Conservation (phyloP, 30 jellyfish, hydroid and myxozoan species). For the Cassiopea xamachana region DNA sequence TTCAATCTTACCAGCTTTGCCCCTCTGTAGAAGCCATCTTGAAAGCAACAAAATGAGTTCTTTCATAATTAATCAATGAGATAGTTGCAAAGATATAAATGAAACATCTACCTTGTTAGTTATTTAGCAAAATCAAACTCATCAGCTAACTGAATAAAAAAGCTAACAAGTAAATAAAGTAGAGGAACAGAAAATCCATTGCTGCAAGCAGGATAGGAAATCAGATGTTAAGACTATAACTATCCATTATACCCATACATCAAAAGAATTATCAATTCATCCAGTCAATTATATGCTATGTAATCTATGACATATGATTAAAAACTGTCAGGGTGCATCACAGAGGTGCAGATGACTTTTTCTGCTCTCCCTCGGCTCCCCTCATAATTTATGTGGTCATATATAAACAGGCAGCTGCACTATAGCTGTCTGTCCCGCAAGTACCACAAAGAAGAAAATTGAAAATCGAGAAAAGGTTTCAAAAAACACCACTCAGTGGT, state of each 20-base stretch:
- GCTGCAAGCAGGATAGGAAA: too few relatives aligned
- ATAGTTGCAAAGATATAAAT: background rate
- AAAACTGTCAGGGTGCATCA: constrained; percentile 25
- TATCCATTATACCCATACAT: too few relatives aligned
- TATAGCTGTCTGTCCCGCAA: constrained; percentile 56
- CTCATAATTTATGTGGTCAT: constrained; percentile 28
- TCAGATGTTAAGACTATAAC: too few relatives aligned
- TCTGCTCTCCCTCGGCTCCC: constrained; percentile 51
- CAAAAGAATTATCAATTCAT: too few relatives aligned
- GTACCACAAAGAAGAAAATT: constrained; percentile 21
- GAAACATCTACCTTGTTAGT: too few relatives aligned
- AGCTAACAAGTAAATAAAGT: background rate
- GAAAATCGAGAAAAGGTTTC: too few relatives aligned
- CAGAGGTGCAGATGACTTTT: constrained; percentile 20
- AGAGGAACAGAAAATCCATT: too few relatives aligned
- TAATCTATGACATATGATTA: background rate
- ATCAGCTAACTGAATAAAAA: background rate
- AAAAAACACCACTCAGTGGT: too few relatives aligned
- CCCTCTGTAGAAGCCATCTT: constrained; percentile 92
- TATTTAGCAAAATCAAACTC: background rate
- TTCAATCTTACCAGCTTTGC: constrained; percentile 81
- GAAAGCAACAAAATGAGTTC: background rate
- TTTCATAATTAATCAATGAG: background rate
- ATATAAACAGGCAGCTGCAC: constrained; percentile 48
- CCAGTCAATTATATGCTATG: too few relatives aligned